A percentile compares a stretch with the other conserved stretches of the same genome.
phyloP scores from a whole-genome alignment of 2,888 invertebrate species.

The Teleogryllus oceanicus region DNA sequence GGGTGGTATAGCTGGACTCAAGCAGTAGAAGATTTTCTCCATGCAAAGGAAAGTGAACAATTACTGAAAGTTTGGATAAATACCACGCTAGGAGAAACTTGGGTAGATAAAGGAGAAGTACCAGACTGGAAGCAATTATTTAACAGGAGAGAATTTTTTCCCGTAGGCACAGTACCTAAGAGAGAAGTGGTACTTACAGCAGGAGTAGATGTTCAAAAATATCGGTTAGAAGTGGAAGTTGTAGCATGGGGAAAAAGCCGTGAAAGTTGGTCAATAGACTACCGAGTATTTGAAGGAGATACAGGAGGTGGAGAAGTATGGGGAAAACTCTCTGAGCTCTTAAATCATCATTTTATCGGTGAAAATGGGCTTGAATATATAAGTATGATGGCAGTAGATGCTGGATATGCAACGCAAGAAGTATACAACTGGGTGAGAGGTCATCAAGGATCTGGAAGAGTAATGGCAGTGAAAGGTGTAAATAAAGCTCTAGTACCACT shows the following conservation, averaged over 20 bases:
- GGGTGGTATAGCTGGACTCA: background rate
- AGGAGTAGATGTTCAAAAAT: no score
- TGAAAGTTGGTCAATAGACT: no score
- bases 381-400: constrained; percentile 18
- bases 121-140: no score
- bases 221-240: no score
- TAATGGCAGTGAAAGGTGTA: constrained; percentile 12
- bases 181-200: no score
- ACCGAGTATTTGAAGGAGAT: no score
- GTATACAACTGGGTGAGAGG: constrained; percentile 19
- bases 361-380: constrained; percentile 19
- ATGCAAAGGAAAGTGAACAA: constrained; percentile 24
- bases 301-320: no score
- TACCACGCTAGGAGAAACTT: constrained; percentile 18
- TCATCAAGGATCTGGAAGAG: constrained; percentile 3
- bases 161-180: no score
- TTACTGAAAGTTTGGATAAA: constrained; percentile 23
- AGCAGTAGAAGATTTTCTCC: constrained; percentile 23
- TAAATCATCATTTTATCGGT: constrained; percentile 20
- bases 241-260: no score
- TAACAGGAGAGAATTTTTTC: no score
- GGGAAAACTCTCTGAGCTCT: background rate
- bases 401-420: constrained; percentile 21
- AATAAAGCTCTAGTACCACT: constrained; percentile 21
- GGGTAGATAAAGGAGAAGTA: constrained; percentile 21